Evolutionary conservation across 2,113 vertebrate species (phyloP).

Genomic region (Coreoperca whiteheadi): DNA sequence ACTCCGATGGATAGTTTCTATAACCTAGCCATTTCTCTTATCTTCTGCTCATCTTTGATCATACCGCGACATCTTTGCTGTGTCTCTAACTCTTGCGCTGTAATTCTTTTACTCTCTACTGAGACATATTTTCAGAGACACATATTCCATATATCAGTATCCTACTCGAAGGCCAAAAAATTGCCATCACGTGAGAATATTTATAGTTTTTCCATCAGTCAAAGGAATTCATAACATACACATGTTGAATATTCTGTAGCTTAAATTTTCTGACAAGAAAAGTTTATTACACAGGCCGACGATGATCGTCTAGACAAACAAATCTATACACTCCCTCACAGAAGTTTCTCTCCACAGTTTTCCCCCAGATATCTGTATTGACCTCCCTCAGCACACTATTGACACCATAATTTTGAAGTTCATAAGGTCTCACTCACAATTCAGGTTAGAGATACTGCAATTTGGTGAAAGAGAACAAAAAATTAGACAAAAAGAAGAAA

Average conservation of each 20-base stretch:
- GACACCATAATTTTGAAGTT: constrained; percentile 1
- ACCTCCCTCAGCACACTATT: background rate
- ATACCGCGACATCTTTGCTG: constrained; percentile 10
- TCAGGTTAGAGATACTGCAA: background rate
- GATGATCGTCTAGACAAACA: background rate
- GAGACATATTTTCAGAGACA: constrained; percentile 13
- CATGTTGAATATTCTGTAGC: constrained; percentile 5
- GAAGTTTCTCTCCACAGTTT: background rate
- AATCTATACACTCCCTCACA: constrained; percentile 1
- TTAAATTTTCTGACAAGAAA: constrained; percentile 6
- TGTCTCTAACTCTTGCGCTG: background rate
- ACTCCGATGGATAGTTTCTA: background rate
- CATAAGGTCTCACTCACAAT: constrained; percentile 9
- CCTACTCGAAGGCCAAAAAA: constrained; percentile 26
- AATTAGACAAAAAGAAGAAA: background rate
- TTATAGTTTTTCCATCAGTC: constrained; percentile 26
- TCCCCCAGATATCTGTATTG: background rate
- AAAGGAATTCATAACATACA: constrained; percentile 6
- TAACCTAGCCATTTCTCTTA: constrained; percentile 29
- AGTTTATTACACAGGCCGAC: background rate
- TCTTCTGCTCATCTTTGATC: constrained; percentile 39
- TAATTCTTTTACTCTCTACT: background rate
- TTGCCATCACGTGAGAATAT: constrained; percentile 3
- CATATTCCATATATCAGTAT: no score
- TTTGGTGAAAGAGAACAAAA: constrained; percentile 26